Base-by-base conservation (phyloP, 2,797 vertebrate species). In the Cynodonichthys magdalenae region DNA sequence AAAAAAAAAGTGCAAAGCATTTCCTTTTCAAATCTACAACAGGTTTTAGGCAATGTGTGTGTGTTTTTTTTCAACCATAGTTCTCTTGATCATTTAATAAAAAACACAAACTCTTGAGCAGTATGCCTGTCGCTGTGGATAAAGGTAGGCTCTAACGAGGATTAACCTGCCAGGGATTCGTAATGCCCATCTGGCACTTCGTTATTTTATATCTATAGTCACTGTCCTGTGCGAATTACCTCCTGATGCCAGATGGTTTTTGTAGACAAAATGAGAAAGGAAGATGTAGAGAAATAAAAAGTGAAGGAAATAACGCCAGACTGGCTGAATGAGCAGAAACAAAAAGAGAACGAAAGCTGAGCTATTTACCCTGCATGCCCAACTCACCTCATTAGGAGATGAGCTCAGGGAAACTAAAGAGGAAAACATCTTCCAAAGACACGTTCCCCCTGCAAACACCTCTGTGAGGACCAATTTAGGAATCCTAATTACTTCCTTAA, bases 401-500 rank as follows among this genome's bases (percentile, higher is more conserved):
- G 18, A 80, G 66, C 77, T n/a, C 69, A 71, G 42, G 67, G 56
- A 72, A 59, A 66, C 68, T 55, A 50, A 64, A 63, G 73, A 73
- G 36, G 41, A 83, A 79, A 83, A 78, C 69, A 79, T 71, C 69
- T 66, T 78, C 69, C 63, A 41, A 53, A 70, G 66, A 66, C 59
- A 59, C 46, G 11, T 77, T 67, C 41, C 50, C 55, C 19, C 29
- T 44, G 59, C 70, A 56, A 51, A 63, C 71, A 71, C 69, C 66
- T 84, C 69, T 73, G 71, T 66, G 63, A 82, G 74, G 74, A 75
- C 74, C 69, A 74, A 82, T 89, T 86, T 85, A 77, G 72, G 57
- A 61, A 44, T 72, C 59, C 54, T 90, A 85, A 92, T 90, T 90
- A 79, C 81, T 82, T 80, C 66, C 65, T 72, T 83, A 84, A 89